Base-by-base conservation (phyloP, 2,797 vertebrate genomes). In the Pangasius krempfi region DNA sequence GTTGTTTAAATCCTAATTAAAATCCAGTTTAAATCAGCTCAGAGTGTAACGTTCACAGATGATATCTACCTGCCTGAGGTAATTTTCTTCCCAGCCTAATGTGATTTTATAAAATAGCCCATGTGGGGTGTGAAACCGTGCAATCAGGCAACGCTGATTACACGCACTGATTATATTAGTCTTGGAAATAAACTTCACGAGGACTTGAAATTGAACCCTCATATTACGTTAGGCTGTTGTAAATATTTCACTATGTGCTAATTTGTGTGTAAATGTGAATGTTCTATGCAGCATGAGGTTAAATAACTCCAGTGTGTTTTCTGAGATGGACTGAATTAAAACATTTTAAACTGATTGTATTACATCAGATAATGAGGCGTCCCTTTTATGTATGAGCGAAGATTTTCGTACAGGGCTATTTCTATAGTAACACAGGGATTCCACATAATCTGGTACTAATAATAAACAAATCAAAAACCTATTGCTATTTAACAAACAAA, bases 1-100 rank as follows among this genome's bases (percentile, higher is more conserved):
- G 88, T 89, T 92, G 88, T 66, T 44, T 84, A 40, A 84, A 62
- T 62, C 58, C 84, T 68, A 78, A 72, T 70, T 85, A 85, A 70
- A 86, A 86, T 86, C 84, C 84, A 30, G 54, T 86, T 75, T 37
- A 70, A 72, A 75, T 85, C 83, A 72, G 66, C 47, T 85, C 70
- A 2, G 37, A 60, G 84, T 73, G 84, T 75, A 75, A 75, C 66
- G 0, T 40, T 47, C 6, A 16, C 70, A 12, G 84, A 86, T 86
- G 84, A 73, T 86, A 75, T 86, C 70, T 86, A 73, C 70, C 54
- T 75, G 33, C 70, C 84, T 44, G 52, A 75, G 68, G 54, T 75
- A 16, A 86, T 86, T 86, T 75, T 86, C 52, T 27, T 86, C 54
- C 25, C 70, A 20, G 70, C 70, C 54, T 75, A 86, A 75, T 86